Evolutionary conservation across 2,888 invertebrate genomes (phyloP).

Genomic region (Hypsopygia costalis): DNA sequence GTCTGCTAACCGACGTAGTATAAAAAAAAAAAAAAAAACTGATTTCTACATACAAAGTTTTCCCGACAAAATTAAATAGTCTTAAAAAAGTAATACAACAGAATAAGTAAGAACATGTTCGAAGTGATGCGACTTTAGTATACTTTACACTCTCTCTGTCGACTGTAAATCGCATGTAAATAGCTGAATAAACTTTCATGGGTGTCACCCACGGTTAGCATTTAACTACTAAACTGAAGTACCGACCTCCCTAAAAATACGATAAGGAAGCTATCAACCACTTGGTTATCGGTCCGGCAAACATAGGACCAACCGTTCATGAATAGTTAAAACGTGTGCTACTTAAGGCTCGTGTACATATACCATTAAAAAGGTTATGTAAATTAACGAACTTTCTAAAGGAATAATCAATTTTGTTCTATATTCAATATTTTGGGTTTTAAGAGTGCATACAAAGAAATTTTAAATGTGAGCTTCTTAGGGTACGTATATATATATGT

Average conservation of each 20-base stretch:
- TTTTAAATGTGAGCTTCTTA: conserved; percentile 1
- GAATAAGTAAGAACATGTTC: no score
- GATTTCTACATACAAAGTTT: no score
- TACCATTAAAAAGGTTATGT: conserved; percentile 12
- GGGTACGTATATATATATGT: no score
- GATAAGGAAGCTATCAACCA: conserved; percentile 51
- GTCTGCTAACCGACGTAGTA: no score
- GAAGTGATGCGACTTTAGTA: no score
- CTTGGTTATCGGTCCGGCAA: conserved; percentile 49
- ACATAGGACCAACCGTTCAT: conserved; percentile 50
- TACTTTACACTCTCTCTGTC: neutral
- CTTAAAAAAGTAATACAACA: no score
- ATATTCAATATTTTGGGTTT: no score
- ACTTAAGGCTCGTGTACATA: conserved; percentile 36
- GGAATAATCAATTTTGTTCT: no score
- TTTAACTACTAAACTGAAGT: conserved; percentile 5
- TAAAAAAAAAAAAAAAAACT: no score
- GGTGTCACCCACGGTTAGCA: neutral
- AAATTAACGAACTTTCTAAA: neutral
- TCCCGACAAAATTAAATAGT: no score
- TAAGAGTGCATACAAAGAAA: conserved; percentile 5
- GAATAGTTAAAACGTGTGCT: conserved; percentile 56
- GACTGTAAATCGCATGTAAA: neutral
- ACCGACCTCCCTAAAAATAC: conserved; percentile 39
- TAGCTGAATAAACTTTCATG: neutral